Evolutionary conservation across 2,888 invertebrate species (phyloP).

Genomic region (Timandra comae): DNA sequence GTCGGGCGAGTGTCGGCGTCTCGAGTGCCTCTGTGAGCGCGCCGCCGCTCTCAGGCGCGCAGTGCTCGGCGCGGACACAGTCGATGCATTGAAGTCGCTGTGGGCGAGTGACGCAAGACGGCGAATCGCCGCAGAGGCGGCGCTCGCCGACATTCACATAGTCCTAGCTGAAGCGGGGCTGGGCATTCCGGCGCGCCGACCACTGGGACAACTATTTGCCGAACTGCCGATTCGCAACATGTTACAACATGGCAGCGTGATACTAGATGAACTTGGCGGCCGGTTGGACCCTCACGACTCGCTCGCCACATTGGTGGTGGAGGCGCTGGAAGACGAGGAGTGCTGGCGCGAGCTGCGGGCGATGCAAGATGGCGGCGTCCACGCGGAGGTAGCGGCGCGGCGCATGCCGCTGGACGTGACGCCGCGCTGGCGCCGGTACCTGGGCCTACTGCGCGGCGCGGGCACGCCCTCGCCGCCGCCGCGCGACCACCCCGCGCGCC

Average conservation of each 20-base stretch:
- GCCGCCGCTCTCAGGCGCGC: not conserved
- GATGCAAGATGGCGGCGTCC: not conserved
- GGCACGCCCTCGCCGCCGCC: conserved; percentile 1
- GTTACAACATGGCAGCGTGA: not conserved
- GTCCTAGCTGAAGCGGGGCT: not conserved
- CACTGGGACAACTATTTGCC: not conserved
- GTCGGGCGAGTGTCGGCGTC: too few relatives aligned
- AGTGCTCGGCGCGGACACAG: not conserved
- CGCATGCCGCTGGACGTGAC: not conserved
- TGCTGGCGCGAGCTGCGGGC: not conserved
- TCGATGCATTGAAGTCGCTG: too few relatives aligned
- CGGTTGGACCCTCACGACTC: not conserved
- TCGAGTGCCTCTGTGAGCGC: not conserved
- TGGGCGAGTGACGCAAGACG: not conserved
- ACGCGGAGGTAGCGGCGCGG: not conserved
- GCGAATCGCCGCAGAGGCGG: too few relatives aligned
- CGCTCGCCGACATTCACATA: not conserved
- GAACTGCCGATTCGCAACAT: not conserved
- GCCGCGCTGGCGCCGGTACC: too few relatives aligned
- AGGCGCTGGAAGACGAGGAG: not conserved
- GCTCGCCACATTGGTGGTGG: not conserved
- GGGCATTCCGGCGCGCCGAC: too few relatives aligned
- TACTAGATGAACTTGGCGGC: not conserved
- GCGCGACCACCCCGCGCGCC: not conserved
- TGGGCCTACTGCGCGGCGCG: conserved; percentile 3